phyloP scores from a whole-genome alignment of 1,140 invertebrate genomes.

The Ostrea denselamellosa region DNA sequence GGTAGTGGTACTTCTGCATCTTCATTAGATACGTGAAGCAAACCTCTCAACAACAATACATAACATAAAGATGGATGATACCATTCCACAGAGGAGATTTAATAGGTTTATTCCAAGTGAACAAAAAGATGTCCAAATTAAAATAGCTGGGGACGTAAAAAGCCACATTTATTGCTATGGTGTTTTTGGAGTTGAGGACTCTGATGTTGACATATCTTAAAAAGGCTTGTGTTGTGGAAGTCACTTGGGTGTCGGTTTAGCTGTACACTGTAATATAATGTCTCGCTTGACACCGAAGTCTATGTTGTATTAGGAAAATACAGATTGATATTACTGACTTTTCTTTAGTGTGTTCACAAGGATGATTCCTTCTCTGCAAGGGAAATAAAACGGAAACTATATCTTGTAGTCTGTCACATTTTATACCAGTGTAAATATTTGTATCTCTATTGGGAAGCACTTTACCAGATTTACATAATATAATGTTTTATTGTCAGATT shows the following conservation, averaged over 20 bases:
- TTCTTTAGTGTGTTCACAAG: constrained; percentile 28
- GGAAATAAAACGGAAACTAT: neutral
- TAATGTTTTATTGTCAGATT: neutral
- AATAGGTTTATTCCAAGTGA: neutral
- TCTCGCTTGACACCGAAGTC: neutral
- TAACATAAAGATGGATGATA: neutral
- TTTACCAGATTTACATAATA: neutral
- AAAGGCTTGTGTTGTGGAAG: neutral
- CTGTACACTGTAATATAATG: neutral
- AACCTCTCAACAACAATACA: neutral
- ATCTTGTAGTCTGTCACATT: neutral
- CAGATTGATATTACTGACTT: neutral
- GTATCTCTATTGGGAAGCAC: neutral
- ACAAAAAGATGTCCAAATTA: neutral
- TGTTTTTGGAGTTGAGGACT: neutral
- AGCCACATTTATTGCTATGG: neutral
- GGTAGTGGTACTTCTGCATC: constrained; percentile 30
- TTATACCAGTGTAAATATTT: constrained; percentile 3
- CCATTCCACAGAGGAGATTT: neutral
- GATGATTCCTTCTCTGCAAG: neutral
- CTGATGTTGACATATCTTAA: constrained; percentile 4
- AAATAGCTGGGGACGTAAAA: neutral
- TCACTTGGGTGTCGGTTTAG: neutral
- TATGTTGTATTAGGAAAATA: constrained; percentile 7
- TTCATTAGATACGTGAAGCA: constrained; percentile 37